phyloP scores from a whole-genome alignment of 2,113 vertebrate genomes.

The Amblyopsis rosae region DNA sequence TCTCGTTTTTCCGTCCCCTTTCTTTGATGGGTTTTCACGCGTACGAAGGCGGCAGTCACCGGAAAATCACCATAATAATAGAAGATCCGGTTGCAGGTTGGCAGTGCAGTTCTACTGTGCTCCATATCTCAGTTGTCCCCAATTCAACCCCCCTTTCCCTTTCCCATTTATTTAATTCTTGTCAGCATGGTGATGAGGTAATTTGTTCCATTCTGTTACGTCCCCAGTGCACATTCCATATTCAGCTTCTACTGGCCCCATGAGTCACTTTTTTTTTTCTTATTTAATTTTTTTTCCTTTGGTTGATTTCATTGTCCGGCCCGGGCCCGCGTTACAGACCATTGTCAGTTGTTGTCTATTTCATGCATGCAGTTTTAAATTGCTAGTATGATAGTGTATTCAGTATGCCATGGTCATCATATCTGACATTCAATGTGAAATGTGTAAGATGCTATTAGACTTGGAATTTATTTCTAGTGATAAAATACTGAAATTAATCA shows the following conservation, averaged over 20 bases:
- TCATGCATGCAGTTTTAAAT: slow-evolving; percentile 20
- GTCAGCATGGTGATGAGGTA: slow-evolving; percentile 40
- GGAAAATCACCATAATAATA: slow-evolving; percentile 98
- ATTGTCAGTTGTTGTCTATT: slow-evolving; percentile 1
- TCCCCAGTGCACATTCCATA: slow-evolving; percentile 20
- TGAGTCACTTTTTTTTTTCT: neutral
- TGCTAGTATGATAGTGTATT: neutral
- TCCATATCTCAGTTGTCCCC: slow-evolving; percentile 49
- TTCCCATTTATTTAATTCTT: slow-evolving; percentile 1
- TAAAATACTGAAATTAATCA: neutral
- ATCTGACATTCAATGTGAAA: neutral
- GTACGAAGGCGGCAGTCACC: slow-evolving; percentile 82
- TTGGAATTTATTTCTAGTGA: neutral
- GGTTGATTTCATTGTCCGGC: neutral
- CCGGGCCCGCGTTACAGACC: neutral
- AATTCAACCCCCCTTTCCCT: slow-evolving; percentile 2
- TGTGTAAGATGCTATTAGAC: neutral
- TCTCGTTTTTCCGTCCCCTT: neutral
- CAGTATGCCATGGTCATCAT: neutral
- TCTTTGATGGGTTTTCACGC: slow-evolving; percentile 22
- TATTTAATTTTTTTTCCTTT: neutral
- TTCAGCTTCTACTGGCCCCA: slow-evolving; percentile 11
- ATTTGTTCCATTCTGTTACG: slow-evolving; percentile 20
- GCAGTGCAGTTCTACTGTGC: slow-evolving; percentile 74
- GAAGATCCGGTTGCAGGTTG: slow-evolving; percentile 98